Evolutionary conservation across 2,888 invertebrate species (phyloP), one percentile per base, ranked within the genome.

Genomic region (Acleris cristana): DNA sequence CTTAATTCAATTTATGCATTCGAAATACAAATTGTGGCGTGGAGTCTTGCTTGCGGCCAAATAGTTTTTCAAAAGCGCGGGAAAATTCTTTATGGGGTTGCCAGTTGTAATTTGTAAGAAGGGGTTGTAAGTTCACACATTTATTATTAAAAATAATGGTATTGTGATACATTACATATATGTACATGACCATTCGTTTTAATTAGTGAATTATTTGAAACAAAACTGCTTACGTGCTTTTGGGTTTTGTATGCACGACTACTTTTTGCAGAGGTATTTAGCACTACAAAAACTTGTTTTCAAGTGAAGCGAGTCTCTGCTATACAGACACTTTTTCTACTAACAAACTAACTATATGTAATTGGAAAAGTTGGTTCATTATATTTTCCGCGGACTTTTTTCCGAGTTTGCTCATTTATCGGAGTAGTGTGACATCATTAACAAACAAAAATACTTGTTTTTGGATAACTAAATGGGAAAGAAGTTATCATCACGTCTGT

Each of bases 281-380:
- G 19, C 10, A 19, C 12, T 3, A 8, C 48, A 51, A 51, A 51
- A 51, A 51, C 21, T 51, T 51, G 21, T 21, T 12, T 19, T 19
- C 19, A 48, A 74, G 72, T 72, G 76, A 74, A 69, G 69, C 65
- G 71, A 74, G 73, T 78, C 75, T 64, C 71, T 72, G 72, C 74
- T 73, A 73, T 77, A 84, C 84, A 78, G 78, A 71, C 74, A 65
- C 71, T 65, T 76, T 79, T 86, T 84, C 82, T 78, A 76, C 76
- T 67, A 77, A 77, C 78, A 79, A 85, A 73, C 73, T 79, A 78
- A 79, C 88, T 89, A 88, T 90, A 88, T 85, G 81, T 91, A 91
- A 91, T 91, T 91, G 91, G 89, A 78, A 86, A 92, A 91, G 74
- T 92, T 92, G 81, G 79, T 87, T 91, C 90, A 91, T 92, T 91